Evolutionary conservation across 2,113 vertebrate genomes (phyloP), one percentile per base, ranked within the genome.

Genomic region (Condylura cristata): DNA sequence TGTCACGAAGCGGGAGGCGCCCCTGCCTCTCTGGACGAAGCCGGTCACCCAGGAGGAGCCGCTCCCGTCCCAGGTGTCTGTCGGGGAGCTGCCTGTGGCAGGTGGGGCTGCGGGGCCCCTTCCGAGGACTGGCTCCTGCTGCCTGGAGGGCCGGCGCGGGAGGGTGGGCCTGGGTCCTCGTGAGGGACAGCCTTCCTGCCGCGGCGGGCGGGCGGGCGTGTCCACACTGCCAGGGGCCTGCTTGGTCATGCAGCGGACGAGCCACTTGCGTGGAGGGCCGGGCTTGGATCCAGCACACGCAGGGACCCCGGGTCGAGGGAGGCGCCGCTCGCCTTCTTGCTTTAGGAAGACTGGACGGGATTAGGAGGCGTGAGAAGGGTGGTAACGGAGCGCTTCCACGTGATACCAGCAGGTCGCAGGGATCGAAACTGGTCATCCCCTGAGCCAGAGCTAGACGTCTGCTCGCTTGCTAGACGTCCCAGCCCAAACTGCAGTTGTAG

Each of bases 301-400:
- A n/a, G n/a, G n/a, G n/a, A n/a, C n/a, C n/a, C n/a, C n/a, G n/a
- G n/a, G n/a, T n/a, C n/a, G n/a, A n/a, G n/a, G n/a, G n/a, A n/a
- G n/a, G n/a, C n/a, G n/a, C n/a, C n/a, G n/a, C n/a, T n/a, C n/a
- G n/a, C n/a, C n/a, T 5, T 84, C 2, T 51, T 93, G 39, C 66
- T 88, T 85, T 91, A 82, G 30, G 37, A 92, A 95, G 58, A 34
- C 3, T 44, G 39, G 6, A 30, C 41, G 70, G 46, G 44, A 80
- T 60, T 41, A 17, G 82, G 32, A 58, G 18, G 4, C 82, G 48
- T 24, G 70, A 58, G 63, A 6, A 28, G 44, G 22, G 22, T 8
- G 28, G 32, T 79, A 86, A 82, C 58, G 90, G 87, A 80, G 8
- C 76, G 63, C 86, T 93, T 96, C 93, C 56, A 86, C 61, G 34